A percentile compares a stretch with the other conserved stretches of the same genome.
Conservation (phyloP, 2,113 vertebrate species). For the Ptychochromis oligacanthus region DNA sequence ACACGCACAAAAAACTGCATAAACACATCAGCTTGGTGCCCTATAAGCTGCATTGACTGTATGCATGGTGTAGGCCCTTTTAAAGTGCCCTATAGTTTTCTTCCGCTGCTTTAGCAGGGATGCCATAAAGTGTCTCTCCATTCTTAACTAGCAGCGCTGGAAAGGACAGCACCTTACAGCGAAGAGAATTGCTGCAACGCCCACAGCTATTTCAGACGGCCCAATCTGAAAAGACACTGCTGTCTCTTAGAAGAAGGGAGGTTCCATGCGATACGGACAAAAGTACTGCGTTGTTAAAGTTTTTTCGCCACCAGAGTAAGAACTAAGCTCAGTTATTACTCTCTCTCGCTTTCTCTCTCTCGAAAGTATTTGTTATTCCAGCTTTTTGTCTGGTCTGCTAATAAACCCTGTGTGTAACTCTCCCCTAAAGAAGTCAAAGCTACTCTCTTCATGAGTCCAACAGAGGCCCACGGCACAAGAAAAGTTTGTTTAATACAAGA, state of each 20-base stretch:
- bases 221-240: conserved; percentile 35
- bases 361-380: not conserved
- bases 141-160: conserved; percentile 27
- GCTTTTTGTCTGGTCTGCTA: not conserved
- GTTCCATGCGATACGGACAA: not conserved
- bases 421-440: conserved; percentile 38
- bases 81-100: conserved; percentile 16
- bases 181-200: conserved; percentile 83
- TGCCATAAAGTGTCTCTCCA: conserved; percentile 61
- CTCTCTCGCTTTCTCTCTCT: not conserved
- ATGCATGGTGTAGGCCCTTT: not conserved
- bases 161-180: conserved; percentile 78
- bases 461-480: conserved; percentile 8
- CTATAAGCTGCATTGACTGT: not conserved
- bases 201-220: conserved; percentile 72
- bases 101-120: conserved; percentile 27
- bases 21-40: not conserved
- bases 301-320: not conserved
- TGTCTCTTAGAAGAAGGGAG: not conserved
- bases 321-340: not conserved
- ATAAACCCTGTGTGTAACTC: conserved; percentile 10
- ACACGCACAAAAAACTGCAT: too few species aligned
- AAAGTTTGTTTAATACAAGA: conserved; percentile 53
- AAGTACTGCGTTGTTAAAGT: not conserved
- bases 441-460: conserved; percentile 9